These are phyloP conservation scores for Apaloderma vittatum DNA, from an alignment of 2,113 vertebrate species.

Conservation along the genomic window DNA sequence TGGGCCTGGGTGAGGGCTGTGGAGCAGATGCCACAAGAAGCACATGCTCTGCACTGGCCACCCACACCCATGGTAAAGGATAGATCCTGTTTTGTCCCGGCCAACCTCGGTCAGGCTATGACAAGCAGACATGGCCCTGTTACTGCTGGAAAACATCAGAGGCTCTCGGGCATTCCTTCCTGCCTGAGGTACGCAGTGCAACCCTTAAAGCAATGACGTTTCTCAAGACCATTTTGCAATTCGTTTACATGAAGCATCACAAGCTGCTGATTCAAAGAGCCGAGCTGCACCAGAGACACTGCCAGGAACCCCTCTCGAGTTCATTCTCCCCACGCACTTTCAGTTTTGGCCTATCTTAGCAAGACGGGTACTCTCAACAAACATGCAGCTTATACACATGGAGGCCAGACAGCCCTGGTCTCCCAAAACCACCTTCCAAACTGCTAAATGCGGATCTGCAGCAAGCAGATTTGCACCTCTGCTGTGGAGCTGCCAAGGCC, in stretches of 20 bases:
- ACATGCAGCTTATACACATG: rapidly evolving
- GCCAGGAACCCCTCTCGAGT: not conserved
- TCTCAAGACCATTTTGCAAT: not conserved
- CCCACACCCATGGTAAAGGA: rapidly evolving
- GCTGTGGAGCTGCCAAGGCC: not conserved
- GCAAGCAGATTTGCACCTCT: not conserved
- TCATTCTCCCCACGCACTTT: not conserved
- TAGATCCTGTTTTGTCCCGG: not conserved
- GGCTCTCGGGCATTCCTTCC: not conserved
- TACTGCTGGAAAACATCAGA: not conserved
- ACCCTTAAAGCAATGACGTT: not conserved
- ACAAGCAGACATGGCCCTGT: not conserved
- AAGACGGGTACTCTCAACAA: not conserved
- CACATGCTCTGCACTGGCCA: not conserved
- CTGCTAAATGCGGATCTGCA: not conserved
- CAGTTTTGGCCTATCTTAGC: constrained; percentile 18
- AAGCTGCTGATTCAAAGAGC: constrained; percentile 20
- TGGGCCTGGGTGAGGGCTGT: not conserved
- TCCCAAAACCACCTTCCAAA: not conserved
- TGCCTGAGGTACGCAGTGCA: not conserved
- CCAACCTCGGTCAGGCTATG: not conserved
- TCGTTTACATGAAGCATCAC: not conserved
- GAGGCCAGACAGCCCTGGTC: not conserved
- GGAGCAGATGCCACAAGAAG: not conserved
- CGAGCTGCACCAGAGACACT: not conserved